Conservation (phyloP, 2,797 vertebrate species). For the Trachops cirrhosus region DNA sequence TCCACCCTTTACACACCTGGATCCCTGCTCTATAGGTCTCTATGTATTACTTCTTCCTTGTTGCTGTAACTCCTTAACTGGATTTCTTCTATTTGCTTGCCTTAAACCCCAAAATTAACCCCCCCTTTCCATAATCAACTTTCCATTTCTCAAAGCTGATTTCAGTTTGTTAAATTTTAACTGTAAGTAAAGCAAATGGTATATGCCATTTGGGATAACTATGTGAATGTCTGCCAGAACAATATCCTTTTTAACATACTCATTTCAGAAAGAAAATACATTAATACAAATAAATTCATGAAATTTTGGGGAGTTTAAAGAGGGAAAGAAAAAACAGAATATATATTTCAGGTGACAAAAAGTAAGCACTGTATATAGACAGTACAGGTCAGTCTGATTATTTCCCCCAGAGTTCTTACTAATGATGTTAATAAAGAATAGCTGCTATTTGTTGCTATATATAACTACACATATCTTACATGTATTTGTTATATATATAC, state of each 20-base stretch:
- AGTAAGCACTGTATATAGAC: neutral
- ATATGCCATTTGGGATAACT: neutral
- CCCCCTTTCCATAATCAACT: neutral
- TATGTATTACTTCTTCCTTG: neutral
- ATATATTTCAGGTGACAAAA: constrained; percentile 11
- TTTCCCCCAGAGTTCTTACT: neutral
- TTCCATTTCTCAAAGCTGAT: neutral
- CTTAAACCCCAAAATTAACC: neutral
- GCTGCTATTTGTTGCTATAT: neutral
- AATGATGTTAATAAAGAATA: neutral
- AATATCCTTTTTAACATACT: neutral
- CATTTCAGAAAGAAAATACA: neutral
- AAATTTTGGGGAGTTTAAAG: neutral
- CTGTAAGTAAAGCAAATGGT: neutral
- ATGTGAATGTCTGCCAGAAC: neutral
- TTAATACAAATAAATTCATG: neutral
- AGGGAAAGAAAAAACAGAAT: neutral
- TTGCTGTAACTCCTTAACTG: neutral
- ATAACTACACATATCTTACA: no score
- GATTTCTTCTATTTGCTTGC: neutral
- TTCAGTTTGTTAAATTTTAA: constrained; percentile 1
- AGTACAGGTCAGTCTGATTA: neutral
- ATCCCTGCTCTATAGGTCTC: neutral
- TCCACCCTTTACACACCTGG: neutral
- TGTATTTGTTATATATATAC: neutral